A percentile compares a stretch with the other conserved stretches of the same genome.
Evolutionary conservation across 2,797 vertebrate species (phyloP).

Genomic region (Tamandua tetradactyla): DNA sequence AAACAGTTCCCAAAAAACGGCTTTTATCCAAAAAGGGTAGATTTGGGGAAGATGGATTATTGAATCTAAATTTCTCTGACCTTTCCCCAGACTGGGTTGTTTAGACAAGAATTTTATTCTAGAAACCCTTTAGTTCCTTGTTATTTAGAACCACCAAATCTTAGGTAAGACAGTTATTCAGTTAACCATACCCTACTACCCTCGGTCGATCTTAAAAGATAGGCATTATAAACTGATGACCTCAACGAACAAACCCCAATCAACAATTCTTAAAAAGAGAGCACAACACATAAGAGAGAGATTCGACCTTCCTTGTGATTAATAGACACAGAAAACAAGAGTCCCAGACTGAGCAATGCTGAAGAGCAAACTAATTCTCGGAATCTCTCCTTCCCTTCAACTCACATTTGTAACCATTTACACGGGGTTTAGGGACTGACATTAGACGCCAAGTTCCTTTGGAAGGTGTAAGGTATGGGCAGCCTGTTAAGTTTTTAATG

Average conservation of each 20-base stretch:
- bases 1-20: not conserved
- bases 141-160: not conserved
- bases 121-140: not conserved
- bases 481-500: not conserved
- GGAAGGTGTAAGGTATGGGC: not conserved
- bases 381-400: not conserved
- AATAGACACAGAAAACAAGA: not conserved
- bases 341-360: not conserved
- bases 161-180: not conserved
- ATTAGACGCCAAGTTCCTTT: not conserved
- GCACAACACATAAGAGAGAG: not conserved
- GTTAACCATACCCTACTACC: not conserved
- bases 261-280: slow-evolving; percentile 14
- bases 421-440: not conserved
- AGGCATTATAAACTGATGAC: not conserved
- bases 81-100: not conserved
- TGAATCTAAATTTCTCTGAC: slow-evolving; percentile 3
- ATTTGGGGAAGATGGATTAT: not conserved
- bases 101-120: slow-evolving; percentile 37
- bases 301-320: not conserved
- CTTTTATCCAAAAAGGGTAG: not conserved
- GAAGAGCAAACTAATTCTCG: not conserved
- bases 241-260: not conserved
- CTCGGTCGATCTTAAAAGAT: not conserved
- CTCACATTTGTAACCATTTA: not conserved